Evolutionary conservation across 2,888 invertebrate species (phyloP), one percentile per base, ranked within the genome.

Genomic region (Mechanitis messenoides): DNA sequence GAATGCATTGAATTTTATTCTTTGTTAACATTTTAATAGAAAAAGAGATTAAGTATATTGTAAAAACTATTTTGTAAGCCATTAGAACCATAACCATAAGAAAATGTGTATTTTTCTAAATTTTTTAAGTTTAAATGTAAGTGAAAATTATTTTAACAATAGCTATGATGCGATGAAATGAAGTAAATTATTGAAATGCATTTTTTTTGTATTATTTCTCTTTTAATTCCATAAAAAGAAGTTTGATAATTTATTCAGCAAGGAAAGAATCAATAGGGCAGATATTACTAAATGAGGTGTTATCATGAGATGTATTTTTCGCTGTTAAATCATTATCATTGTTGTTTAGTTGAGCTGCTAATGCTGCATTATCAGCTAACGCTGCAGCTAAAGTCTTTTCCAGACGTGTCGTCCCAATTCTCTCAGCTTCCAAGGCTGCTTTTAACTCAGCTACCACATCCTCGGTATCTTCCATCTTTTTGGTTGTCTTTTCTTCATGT

Each of bases 221-320:
- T 5, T 42, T 42, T 42, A 1, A 42, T 9, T 42, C 9, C 7
- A 42, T 42, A 42, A 9, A 42, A 9, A 42, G 1, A 7, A 42
- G 11, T 42, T 9, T 9, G 3, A 50, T 31, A 9, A 31, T 33
- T 76, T 78, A 86, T 58, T 89, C 87, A 57, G 87, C 87, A 62
- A 90, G 76, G 65, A 89, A 89, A 6, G 79, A 81, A 68, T 88
- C 86, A 58, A 90, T 83, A 0, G 85, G 81, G 59, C 78, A 80
- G 60, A 83, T 79, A 56, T 80, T 80, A 4, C 74, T 74, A 3
- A 69, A 47, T 38, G 64, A 64, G 45, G 71, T 61, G 28, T 72
- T 66, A 2, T 72, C 68, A 45, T 72, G 70, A 3, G 70, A 64
- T 3, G 74, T 70, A 2, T 61, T 58, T 3, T 55, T 33, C 9